Base-by-base conservation (phyloP, 1,140 invertebrate species). In the Anastatus disparis region DNA sequence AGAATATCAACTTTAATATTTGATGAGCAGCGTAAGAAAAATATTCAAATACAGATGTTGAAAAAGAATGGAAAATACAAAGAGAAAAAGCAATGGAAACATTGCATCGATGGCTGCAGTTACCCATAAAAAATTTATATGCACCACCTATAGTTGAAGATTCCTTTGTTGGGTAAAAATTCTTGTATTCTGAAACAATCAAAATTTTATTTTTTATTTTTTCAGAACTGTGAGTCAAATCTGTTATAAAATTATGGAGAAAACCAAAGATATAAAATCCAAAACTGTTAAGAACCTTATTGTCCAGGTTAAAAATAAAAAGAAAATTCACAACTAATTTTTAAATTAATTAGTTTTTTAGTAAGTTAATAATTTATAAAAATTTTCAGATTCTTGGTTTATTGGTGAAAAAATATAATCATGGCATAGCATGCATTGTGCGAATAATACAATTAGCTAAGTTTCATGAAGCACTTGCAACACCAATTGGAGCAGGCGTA, bases 391-490 rank as follows among this genome's bases (percentile, higher is more conserved):
- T 96, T 67, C 82, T 97, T 50, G 93, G 92, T 20, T 87, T 89
- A n/a, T 87, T 95, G 22, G 90, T 96, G 24, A 94, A 94, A 78
- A 89, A 89, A 46, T 95, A 94, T 79, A 93, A 93, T 76, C 93
- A 96, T 85, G 90, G 88, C 0, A 86, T 91, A 17, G 88, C 88
- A 44, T 92, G 90, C 76, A 86, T 89, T 29, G 87, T 91, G 26
- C 90, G 90, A 84, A 84, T 91, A 72, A 88, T 91, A 68, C 90
- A 95, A 90, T 79, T 94, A 46, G 83, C 95, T 7, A 92, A 93
- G 84, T 89, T 91, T 69, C 89, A 89, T 78, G 93, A 95, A 75
- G 88, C 90, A 80, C 83, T 93, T 35, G 89, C 90, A 1, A 81
- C 82, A 40, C 88, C 90, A 15, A 88, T 94, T 71, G 91, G 91